Conservation (phyloP, 2,797 vertebrate genomes). For the Falco concolor region DNA sequence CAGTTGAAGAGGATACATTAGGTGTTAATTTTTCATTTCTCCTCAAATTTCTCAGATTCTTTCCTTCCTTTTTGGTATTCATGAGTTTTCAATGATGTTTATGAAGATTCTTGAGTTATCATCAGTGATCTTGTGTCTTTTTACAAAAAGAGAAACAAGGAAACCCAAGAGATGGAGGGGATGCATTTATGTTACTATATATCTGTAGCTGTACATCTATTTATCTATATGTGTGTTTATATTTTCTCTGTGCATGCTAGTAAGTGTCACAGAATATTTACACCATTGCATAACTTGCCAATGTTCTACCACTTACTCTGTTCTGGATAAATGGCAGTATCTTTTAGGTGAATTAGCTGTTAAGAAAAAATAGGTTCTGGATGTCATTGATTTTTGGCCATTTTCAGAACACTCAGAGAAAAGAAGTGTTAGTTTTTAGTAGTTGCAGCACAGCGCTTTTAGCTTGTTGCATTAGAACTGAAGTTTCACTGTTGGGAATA, state of each 20-base stretch:
- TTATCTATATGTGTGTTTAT: not conserved
- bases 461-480: not conserved
- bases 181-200: accelerated
- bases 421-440: not conserved
- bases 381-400: not conserved
- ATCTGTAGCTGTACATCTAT: not conserved
- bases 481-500: not conserved
- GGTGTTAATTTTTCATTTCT: not conserved
- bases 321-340: not conserved
- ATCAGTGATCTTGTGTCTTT: not conserved
- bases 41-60: not conserved
- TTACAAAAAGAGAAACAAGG: not conserved
- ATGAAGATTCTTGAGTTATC: not conserved
- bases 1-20: not conserved
- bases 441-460: not conserved
- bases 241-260: not conserved
- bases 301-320: not conserved
- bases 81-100: accelerated
- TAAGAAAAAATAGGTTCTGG: not conserved
- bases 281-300: not conserved
- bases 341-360: not conserved
- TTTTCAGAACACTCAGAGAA: not conserved
- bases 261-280: not conserved
- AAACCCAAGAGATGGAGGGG: not conserved
- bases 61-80: not conserved